These are phyloP conservation scores for Cossypha heuglini DNA, from an alignment of 2,797 vertebrate genomes.

Conservation along the genomic window DNA sequence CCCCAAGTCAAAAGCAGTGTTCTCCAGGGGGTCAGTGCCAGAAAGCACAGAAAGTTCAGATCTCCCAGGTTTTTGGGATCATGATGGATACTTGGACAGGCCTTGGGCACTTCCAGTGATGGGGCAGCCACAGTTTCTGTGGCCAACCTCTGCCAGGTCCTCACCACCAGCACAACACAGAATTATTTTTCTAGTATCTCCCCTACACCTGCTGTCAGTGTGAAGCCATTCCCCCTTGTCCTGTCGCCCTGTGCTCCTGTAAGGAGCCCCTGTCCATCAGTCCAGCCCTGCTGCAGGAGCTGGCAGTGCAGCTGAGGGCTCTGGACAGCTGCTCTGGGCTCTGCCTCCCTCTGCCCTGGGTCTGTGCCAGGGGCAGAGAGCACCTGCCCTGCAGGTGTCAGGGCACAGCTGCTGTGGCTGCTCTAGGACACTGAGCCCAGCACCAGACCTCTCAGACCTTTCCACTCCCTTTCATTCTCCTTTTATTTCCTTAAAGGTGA, in stretches of 20 bases:
- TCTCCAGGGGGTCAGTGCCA: too few species aligned
- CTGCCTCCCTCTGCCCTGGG: not conserved
- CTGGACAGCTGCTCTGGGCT: not conserved
- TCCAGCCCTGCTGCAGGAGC: not conserved
- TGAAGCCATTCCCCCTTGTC: not conserved
- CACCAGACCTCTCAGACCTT: not conserved
- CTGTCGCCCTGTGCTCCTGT: fast-evolving
- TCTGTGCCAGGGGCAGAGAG: not conserved
- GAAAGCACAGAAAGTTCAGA: too few species aligned
- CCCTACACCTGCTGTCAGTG: fast-evolving
- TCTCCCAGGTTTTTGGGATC: too few species aligned
- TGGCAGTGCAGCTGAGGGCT: not conserved
- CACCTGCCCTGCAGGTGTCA: not conserved
- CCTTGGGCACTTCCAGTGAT: not conserved
- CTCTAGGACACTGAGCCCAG: not conserved
- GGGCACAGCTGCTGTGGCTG: not conserved
- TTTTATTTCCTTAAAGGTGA: not conserved
- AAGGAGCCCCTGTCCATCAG: not conserved
- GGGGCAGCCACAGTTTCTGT: not conserved
- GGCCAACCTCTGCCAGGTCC: not conserved
- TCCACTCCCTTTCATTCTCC: not conserved
- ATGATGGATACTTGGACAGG: not conserved
- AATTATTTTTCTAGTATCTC: not conserved
- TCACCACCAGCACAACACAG: fast-evolving
- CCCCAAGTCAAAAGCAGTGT: too few species aligned